A percentile compares a stretch with the other conserved stretches of the same genome.
These are phyloP conservation scores for Eristalis pertinax DNA, from an alignment of 2,888 invertebrate genomes.

Conservation along the genomic window DNA sequence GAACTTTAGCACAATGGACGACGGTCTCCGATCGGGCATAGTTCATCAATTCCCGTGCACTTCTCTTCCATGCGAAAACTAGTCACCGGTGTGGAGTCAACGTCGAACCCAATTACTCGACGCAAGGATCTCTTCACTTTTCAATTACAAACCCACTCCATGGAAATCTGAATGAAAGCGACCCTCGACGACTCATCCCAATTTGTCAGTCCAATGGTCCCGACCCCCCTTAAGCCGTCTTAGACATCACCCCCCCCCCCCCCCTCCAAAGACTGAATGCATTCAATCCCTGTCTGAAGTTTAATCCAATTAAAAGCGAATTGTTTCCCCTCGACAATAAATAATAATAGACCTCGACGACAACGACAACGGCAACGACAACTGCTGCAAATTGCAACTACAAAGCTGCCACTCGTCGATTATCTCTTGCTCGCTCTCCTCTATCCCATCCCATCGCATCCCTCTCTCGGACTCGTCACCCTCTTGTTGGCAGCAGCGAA, in stretches of 20 bases:
- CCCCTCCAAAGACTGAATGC: neutral
- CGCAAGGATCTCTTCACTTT: neutral
- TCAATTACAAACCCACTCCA: neutral
- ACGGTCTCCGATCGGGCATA: too few species aligned
- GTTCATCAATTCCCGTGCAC: too few species aligned
- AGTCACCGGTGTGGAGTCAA: too few species aligned
- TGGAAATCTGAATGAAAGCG: neutral
- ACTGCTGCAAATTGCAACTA: neutral
- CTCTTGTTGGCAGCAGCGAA: neutral
- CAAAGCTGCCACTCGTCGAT: neutral
- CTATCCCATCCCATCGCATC: too few species aligned
- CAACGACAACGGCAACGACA: neutral
- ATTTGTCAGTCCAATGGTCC: neutral
- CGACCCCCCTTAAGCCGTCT: neutral
- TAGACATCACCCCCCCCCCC: neutral
- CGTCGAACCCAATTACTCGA: too few species aligned
- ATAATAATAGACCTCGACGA: constrained; percentile 8
- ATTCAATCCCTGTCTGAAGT: constrained; percentile 1
- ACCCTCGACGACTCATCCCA: neutral
- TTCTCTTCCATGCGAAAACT: too few species aligned
- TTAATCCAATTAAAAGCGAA: constrained; percentile 14
- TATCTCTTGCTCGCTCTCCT: neutral
- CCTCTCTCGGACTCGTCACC: neutral
- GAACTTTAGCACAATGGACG: too few species aligned
- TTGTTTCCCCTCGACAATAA: constrained; percentile 1